phyloP scores from a whole-genome alignment of 2,113 vertebrate species.

The Corythornis cristatus region DNA sequence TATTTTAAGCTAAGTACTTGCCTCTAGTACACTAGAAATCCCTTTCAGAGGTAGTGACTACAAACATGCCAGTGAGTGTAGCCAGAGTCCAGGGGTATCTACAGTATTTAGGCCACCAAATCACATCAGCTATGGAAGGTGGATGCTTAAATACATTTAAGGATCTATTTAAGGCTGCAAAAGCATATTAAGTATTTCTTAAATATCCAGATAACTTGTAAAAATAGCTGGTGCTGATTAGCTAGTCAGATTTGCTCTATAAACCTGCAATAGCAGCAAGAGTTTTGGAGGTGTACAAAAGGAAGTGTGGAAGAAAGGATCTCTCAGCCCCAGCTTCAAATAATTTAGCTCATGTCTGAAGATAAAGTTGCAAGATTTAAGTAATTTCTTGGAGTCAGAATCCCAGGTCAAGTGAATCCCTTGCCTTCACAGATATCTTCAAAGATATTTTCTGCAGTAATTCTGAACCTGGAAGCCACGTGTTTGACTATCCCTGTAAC shows the following conservation, averaged over 20 bases:
- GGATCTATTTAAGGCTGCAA: neutral
- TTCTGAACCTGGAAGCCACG: neutral
- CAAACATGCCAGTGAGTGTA: neutral
- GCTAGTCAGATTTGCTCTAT: neutral
- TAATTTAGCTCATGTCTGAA: neutral
- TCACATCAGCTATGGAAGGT: neutral
- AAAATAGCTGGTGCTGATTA: neutral
- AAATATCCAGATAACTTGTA: neutral
- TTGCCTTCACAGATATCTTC: neutral
- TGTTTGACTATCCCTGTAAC: neutral
- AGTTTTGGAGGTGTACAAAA: neutral
- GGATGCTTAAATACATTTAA: neutral
- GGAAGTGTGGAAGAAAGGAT: neutral
- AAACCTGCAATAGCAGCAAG: neutral
- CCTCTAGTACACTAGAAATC: neutral
- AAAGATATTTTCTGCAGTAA: neutral
- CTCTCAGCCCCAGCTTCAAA: neutral
- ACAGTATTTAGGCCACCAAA: neutral
- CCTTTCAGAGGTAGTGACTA: neutral
- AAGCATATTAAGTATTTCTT: neutral
- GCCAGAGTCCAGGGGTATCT: neutral
- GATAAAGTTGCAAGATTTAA: neutral
- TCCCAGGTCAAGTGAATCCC: neutral
- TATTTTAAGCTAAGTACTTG: neutral
- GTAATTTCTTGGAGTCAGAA: neutral